phyloP scores from a whole-genome alignment of 2,113 vertebrate genomes.

The Coptodon bakossiorum region DNA sequence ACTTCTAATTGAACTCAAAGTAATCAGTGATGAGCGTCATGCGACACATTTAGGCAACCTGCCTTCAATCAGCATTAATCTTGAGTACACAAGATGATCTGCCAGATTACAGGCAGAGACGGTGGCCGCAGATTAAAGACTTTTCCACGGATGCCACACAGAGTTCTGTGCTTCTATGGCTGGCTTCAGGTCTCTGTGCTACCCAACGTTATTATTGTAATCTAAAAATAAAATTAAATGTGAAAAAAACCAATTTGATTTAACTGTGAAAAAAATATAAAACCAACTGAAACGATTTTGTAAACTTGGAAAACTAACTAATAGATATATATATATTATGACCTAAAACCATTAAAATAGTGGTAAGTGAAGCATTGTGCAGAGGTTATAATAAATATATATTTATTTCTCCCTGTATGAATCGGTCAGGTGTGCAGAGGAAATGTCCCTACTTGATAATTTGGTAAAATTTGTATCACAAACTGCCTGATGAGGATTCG shows the following conservation, averaged over 20 bases:
- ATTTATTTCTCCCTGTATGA: background rate
- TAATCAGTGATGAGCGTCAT: constrained; percentile 18
- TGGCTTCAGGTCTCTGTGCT: background rate
- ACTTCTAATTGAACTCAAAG: background rate
- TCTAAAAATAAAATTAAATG: background rate
- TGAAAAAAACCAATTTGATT: background rate
- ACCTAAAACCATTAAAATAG: background rate
- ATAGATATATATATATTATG: background rate
- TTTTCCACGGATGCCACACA: background rate
- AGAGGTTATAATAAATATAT: background rate
- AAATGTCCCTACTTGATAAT: background rate
- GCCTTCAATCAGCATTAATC: constrained; percentile 46
- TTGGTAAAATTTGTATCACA: background rate
- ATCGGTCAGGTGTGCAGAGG: background rate
- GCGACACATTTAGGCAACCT: constrained; percentile 42
- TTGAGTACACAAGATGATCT: constrained; percentile 29
- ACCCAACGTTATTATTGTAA: background rate
- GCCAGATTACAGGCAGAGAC: constrained; percentile 39
- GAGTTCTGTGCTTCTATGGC: background rate
- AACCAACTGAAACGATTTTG: background rate
- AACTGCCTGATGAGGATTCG: background rate
- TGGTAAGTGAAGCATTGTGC: background rate
- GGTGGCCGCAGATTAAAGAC: constrained; percentile 31
- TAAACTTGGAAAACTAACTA: background rate
- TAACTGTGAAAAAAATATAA: background rate